These are phyloP conservation scores for Lasioglossum marginatum DNA, from an alignment of 2,888 invertebrate species.

Conservation along the genomic window DNA sequence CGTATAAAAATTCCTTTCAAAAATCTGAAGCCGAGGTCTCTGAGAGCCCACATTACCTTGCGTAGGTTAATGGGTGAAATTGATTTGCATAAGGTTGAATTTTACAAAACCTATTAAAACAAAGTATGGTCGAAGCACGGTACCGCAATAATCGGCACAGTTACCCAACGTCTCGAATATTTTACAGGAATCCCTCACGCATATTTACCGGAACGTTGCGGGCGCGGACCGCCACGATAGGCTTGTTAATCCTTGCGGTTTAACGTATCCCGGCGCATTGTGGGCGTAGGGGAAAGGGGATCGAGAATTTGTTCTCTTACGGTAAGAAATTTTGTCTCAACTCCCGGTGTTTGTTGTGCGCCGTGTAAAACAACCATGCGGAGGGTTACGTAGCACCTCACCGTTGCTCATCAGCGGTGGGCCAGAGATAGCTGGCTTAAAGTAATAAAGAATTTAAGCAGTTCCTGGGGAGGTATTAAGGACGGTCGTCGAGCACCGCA, in stretches of 20 bases:
- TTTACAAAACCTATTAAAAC: too few species aligned
- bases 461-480: slow-evolving; percentile 30
- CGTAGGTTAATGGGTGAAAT: too few species aligned
- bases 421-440: slow-evolving; percentile 39
- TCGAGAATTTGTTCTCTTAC: neutral
- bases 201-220: too few species aligned
- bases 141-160: too few species aligned
- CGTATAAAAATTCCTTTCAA: too few species aligned
- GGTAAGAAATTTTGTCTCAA: slow-evolving; percentile 7
- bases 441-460: slow-evolving; percentile 45
- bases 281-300: neutral
- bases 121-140: too few species aligned
- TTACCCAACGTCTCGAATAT: too few species aligned
- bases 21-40: too few species aligned
- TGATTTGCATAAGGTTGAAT: too few species aligned
- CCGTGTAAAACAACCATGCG: neutral
- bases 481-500: slow-evolving; percentile 8
- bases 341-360: slow-evolving; percentile 32
- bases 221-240: neutral
- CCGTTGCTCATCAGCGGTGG: slow-evolving; percentile 13
- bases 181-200: too few species aligned
- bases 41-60: too few species aligned
- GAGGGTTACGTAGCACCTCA: slow-evolving; percentile 39
- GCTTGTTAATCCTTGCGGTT: slow-evolving; percentile 29
- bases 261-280: neutral